Evolutionary conservation across 1,140 invertebrate genomes (phyloP).

Genomic region (Bombus terrestris): DNA sequence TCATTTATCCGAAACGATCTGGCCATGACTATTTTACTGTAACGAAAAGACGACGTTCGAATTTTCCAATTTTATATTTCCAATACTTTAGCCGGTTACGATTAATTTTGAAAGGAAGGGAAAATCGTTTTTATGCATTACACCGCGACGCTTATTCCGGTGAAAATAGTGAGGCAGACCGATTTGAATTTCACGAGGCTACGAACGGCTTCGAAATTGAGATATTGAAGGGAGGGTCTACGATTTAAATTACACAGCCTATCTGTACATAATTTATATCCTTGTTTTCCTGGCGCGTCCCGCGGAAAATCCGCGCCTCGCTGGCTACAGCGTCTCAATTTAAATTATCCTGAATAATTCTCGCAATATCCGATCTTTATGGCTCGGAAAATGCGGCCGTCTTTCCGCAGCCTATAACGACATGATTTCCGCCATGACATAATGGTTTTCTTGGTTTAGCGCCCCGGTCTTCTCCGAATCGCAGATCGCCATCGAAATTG

Average conservation of each 20-base stretch:
- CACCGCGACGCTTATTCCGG: conserved; percentile 4
- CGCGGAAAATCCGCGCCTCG: conserved; percentile 56
- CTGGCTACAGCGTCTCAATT: conserved; percentile 73
- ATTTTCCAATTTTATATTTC: not conserved
- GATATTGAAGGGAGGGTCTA: conserved; percentile 70
- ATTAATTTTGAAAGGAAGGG: not conserved
- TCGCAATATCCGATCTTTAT: conserved; percentile 81
- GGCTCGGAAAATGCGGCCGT: conserved; percentile 78
- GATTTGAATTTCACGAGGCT: conserved; percentile 81
- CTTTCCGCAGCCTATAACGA: conserved; percentile 64
- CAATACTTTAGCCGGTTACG: no score
- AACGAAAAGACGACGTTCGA: not conserved
- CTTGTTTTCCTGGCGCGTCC: conserved; percentile 77
- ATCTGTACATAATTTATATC: conserved; percentile 82
- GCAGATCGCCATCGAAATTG: not conserved
- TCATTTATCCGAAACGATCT: no score
- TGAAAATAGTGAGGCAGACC: conserved; percentile 66
- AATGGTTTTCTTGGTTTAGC: conserved; percentile 73
- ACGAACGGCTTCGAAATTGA: conserved; percentile 58
- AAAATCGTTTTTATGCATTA: conserved; percentile 23
- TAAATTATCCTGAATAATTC: conserved; percentile 83
- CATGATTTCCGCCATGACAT: conserved; percentile 67
- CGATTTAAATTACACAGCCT: conserved; percentile 81
- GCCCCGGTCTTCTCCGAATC: conserved; percentile 26
- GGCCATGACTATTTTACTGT: no score